Conservation (phyloP, 2,888 invertebrate species). For the Periphyllus acericola region DNA sequence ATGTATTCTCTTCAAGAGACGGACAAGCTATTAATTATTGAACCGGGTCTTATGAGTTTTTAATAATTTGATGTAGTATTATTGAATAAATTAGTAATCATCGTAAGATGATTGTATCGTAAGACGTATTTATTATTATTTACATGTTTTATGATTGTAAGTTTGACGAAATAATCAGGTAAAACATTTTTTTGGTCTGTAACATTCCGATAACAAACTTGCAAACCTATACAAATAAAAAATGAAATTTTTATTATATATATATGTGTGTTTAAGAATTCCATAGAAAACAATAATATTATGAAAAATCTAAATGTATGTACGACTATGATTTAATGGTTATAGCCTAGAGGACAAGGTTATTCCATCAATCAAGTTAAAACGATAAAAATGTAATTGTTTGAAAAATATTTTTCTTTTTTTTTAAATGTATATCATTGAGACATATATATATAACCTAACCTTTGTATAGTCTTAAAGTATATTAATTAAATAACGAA, state of each 20-base stretch:
- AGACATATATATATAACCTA: too few relatives aligned
- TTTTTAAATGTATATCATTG: too few relatives aligned
- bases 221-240: neutral
- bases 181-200: neutral
- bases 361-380: neutral
- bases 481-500: too few relatives aligned
- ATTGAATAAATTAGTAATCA: neutral
- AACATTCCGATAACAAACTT: neutral
- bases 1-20: neutral
- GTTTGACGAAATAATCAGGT: neutral
- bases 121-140: neutral
- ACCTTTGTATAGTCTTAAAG: too few relatives aligned
- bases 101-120: neutral
- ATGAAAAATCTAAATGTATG: neutral
- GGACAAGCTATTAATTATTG: neutral
- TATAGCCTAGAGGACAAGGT: neutral
- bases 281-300: neutral
- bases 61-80: neutral
- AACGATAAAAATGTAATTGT: neutral
- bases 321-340: neutral
- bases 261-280: neutral
- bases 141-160: neutral
- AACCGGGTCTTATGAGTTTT: neutral
- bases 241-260: neutral
- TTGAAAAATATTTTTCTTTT: too few relatives aligned